Evolutionary conservation across 1,140 invertebrate genomes (phyloP), one percentile per base, ranked within the genome.

Genomic region (Diprion similis): DNA sequence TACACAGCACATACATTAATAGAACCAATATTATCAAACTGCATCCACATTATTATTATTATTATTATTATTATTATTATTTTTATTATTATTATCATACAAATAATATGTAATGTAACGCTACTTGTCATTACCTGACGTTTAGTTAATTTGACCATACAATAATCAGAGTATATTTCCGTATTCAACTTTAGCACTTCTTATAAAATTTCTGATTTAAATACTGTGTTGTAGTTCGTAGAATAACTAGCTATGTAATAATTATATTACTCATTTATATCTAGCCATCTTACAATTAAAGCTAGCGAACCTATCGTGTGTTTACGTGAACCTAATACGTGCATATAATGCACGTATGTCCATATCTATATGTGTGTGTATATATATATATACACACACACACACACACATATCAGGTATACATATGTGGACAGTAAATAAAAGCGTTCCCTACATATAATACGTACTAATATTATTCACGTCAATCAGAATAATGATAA

Each of bases 211-310:
- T 59, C 51, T 4, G 51, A 82, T 82, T 37, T 37, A 82, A 85
- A 85, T 84, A 85, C 83, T 85, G 83, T 79, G 73, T 83, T 76
- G 81, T 84, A 83, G 78, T 84, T 85, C 80, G 82, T 82, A 76
- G 82, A 77, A 80, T 82, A 81, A 72, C 74, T 81, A 80, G 77
- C 77, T 76, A 75, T 80, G 80, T 76, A 77, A 71, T 59, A 59
- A 59, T 70, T 79, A 80, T 73, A 68, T 74, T 75, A 71, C 66
- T 45, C 71, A 71, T 10, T 70, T 46, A 66, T 75, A 71, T 76
- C 73, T 78, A 19, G 18, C 66, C 6, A 13, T 18, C 18, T 68
- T 19, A 11, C 18, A 18, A 8, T 68, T 13, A 19, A 4, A 18
- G 66, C 66, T 68, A 45, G 66, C 17, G 10, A 19, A 19, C 17